A percentile compares a stretch with the other conserved stretches of the same genome.
phyloP scores from a whole-genome alignment of 2,888 invertebrate species.

The Sminthurinus aureus region DNA sequence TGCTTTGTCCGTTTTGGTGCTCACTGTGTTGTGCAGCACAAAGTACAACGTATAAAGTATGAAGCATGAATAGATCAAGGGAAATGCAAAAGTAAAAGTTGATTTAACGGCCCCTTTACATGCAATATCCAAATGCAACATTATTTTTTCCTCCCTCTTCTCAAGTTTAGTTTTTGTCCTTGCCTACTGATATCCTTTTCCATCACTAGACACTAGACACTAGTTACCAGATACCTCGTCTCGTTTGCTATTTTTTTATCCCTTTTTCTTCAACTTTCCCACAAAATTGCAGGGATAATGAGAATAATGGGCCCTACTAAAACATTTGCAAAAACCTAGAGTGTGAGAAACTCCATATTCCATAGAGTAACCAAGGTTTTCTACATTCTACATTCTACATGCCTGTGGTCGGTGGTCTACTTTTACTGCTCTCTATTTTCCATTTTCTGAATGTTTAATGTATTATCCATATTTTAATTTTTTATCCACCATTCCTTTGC shows the following conservation, averaged over 20 bases:
- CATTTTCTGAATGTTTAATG: too few relatives aligned
- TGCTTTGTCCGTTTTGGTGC: too few relatives aligned
- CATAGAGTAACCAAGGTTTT: background rate
- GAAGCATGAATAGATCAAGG: slow-evolving; percentile 10
- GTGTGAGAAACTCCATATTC: background rate
- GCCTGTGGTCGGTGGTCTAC: too few relatives aligned
- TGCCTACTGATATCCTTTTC: background rate
- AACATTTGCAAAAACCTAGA: background rate
- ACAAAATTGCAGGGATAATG: too few relatives aligned
- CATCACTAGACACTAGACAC: too few relatives aligned
- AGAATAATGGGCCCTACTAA: too few relatives aligned
- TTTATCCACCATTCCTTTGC: too few relatives aligned
- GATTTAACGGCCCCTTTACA: slow-evolving; percentile 59
- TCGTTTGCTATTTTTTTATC: background rate
- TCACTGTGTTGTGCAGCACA: too few relatives aligned
- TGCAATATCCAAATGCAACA: slow-evolving; percentile 59
- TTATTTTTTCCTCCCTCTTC: slow-evolving; percentile 41
- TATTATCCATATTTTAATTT: too few relatives aligned
- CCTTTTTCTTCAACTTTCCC: background rate
- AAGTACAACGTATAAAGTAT: background rate
- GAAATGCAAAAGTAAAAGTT: slow-evolving; percentile 53
- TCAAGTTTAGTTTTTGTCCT: background rate
- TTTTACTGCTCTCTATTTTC: too few relatives aligned
- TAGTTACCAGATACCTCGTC: slow-evolving; percentile 2
- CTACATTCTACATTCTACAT: too few relatives aligned